Base-by-base conservation (phyloP, 1,140 invertebrate genomes). In the Procambarus virginalis region DNA sequence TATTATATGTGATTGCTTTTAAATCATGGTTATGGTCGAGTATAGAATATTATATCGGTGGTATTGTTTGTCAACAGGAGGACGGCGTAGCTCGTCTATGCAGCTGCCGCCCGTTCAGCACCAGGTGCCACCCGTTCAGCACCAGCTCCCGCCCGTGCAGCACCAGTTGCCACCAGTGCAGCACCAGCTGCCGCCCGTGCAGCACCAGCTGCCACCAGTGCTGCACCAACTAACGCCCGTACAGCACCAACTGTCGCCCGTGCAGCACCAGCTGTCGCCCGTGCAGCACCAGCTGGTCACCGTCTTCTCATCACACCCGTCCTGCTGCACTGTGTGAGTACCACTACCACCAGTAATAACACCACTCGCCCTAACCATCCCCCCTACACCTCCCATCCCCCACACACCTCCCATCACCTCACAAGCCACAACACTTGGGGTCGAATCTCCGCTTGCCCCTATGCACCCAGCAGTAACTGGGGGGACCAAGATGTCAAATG, bases 311-410 rank as follows among this genome's bases (percentile, higher is more conserved):
- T 81, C 79, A 81, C 79, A n/a, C 79, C 79, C 20, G 79, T 81
- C 79, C 79, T 81, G n/a, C 79, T 81, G 79, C 79, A 20, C 20
- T 20, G 55, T 81, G 79, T 81, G 55, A 81, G 79, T 81, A 81
- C 20, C 79, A 49, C 77, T 20, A n/a, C n/a, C 17, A 20, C 76
- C 8, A 46, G 45, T 46, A 22, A 9, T 48, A 49, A 6, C 77
- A 9, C 22, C 77, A 34, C 22, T 68, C 2, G 9, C 64, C 22
- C 17, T 22, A n/a, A 51, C 17, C 77, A 58, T 14, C 48, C 9
- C 20, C 77, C 48, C n/a, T 22, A 34, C 2, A n/a, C 10, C 22
- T 45, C n/a, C 6, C 22, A 34, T 10, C 20, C n/a, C n/a, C n/a
- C n/a, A n/a, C n/a, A n/a, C n/a, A n/a, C n/a, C n/a, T n/a, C n/a